Base-by-base conservation (phyloP, 2,888 invertebrate species). In the Andrena minutula region DNA sequence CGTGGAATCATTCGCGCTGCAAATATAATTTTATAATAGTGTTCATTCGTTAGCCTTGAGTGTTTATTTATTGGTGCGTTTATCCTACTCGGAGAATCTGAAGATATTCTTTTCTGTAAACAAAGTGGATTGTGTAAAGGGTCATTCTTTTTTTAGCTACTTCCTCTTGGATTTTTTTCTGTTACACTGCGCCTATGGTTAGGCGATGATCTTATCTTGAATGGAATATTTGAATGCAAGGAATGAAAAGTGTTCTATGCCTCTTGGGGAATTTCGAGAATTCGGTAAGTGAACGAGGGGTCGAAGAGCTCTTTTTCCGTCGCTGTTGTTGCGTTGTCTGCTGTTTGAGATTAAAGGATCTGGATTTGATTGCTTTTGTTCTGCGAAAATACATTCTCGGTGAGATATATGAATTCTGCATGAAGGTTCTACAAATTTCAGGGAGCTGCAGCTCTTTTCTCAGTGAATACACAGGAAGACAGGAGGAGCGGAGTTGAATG, bases 361-460 rank as follows among this genome's bases (percentile, higher is more conserved):
- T 10, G 66, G 68, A 68, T 61, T 53, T 78, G 47, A 41, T 4
- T 12, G 23, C 4, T 51, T 75, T 53, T 53, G 61, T 78, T 66
- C 77, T 16, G 30, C 56, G 51, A 68, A 78, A 76, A 68, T 76
- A 76, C 68, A 76, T 7, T 5, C 32, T 3, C 20, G 26, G 8
- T 2, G 12, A 2, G 32, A 3, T 47, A 30, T 53, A 20, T 49
- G 28, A 32, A 41, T 41, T 16, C 41, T 41, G 41, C 41, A 41
- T 16, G 41, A 20, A 20, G 20, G 53, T n/a, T 53, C 53, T 53
- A 20, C n/a, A 58, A 69, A 69, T 32, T 69, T 10, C 35, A 32
- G 5, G 41, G 23, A 12, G 20, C 12, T 41, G 10, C n/a, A 35
- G 32, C n/a, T n/a, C 20, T 58, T 35, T 28, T 20, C 66, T 53